These are phyloP conservation scores for Leptodirus hochenwartii DNA, from an alignment of 2,888 invertebrate species.

Conservation along the genomic window DNA sequence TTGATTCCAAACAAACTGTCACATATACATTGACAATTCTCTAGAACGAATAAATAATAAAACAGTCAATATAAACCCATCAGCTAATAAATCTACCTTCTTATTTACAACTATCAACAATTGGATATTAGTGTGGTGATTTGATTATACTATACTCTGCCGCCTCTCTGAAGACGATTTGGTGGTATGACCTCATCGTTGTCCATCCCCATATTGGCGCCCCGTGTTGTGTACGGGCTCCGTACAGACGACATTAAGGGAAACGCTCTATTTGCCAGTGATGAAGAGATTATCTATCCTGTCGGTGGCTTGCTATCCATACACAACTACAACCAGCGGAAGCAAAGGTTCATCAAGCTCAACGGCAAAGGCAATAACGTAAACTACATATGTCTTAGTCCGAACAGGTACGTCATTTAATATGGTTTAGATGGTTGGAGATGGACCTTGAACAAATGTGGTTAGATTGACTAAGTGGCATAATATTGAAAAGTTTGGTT, in stretches of 20 bases:
- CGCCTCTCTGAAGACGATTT: no score
- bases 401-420: conserved; percentile 40
- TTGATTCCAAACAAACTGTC: conserved; percentile 5
- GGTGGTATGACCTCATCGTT: conserved; percentile 1
- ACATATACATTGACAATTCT: no score
- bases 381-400: conserved; percentile 42
- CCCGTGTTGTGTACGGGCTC: conserved; percentile 43
- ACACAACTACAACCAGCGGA: conserved; percentile 52
- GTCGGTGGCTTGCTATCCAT: conserved; percentile 59
- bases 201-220: conserved; percentile 28
- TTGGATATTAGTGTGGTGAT: no score
- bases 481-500: not conserved
- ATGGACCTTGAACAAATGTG: no score
- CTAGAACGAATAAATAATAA: no score
- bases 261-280: conserved; percentile 53
- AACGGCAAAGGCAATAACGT: conserved; percentile 45
- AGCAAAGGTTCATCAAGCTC: conserved; percentile 53
- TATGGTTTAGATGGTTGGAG: not conserved
- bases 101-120: no score
- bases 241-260: conserved; percentile 39
- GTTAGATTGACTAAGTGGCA: conserved; percentile 1
- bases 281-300: conserved; percentile 62
- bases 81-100: no score
- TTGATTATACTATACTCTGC: no score
- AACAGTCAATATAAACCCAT: no score